Base-by-base conservation (phyloP, 92 coral and sea anemone species). In the Anthopleura xanthogrammica region DNA sequence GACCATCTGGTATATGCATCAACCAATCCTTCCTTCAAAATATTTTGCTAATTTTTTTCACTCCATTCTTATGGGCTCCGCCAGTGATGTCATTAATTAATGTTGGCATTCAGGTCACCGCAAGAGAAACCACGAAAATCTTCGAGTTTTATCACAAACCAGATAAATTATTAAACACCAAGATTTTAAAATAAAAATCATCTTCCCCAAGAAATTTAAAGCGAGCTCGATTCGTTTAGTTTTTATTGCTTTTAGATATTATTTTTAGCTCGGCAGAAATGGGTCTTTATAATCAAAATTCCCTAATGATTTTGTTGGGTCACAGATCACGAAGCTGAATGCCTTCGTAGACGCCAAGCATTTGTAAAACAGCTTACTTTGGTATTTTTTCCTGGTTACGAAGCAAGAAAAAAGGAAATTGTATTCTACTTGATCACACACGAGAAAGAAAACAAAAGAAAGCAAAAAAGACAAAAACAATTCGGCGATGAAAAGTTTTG, bases 251-350 rank as follows among this genome's bases (percentile, higher is more conserved):
- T 13, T 20, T 62, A 19, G 11, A 62, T 1, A 62, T 6, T 12
- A 12, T 8, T 12, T 54, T 54, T 11, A 29, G 36, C 14, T 17
- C 58, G 58, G 16, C 58, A 11, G 50, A 46, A 46, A 12, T 54
- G 7, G 14, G 3, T 54, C 1, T 54, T 54, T 14, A 9, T 54
- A 54, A 54, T 54, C 58, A 14, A 54, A 54, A 11, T 54, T 14
- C 2, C 17, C 16, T 54, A 6, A 2, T 12, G 11, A 54, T 8
- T 11, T 54, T 54, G 58, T 14, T 62, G 13, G 39, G 70, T 62
- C 70, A 62, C 70, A 62, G 70, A 62, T 62, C 70, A 62, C 20
- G 70, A 62, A 62, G 70, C 70, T 62, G 70, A 62, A 62, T 62
- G 39, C 70, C 70, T 20, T 62, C 12, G 70, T 62, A 62, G 70